These are phyloP conservation scores for Eulacestoma nigropectus DNA, from an alignment of 2,113 vertebrate species.

Conservation along the genomic window DNA sequence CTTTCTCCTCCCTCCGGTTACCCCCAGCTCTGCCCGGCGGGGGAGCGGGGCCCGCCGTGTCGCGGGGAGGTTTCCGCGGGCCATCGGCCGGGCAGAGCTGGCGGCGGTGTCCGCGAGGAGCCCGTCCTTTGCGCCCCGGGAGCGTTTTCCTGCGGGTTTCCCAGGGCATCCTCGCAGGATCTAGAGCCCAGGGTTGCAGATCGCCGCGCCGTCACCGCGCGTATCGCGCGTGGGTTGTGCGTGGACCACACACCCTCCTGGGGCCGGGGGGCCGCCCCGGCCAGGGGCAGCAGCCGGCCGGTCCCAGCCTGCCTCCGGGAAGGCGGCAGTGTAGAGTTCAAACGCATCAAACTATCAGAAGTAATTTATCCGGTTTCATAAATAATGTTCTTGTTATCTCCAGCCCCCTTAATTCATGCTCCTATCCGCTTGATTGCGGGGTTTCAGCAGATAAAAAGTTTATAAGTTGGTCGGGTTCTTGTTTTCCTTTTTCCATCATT, in stretches of 20 bases:
- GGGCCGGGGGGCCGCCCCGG: not conserved
- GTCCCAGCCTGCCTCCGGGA: conserved; percentile 7
- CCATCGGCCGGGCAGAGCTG: not conserved
- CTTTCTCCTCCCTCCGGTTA: not conserved
- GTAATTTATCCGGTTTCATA: conserved; percentile 73
- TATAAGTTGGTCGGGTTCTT: conserved; percentile 68
- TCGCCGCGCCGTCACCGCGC: not conserved
- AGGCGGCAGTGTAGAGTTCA: conserved; percentile 29
- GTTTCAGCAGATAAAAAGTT: conserved; percentile 77
- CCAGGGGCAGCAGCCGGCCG: not conserved
- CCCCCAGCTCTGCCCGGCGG: not conserved
- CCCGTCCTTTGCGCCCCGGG: not conserved
- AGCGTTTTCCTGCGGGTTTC: not conserved
- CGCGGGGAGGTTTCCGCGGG: not conserved
- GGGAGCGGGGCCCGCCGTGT: not conserved
- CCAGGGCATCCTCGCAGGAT: not conserved
- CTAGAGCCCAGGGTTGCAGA: not conserved
- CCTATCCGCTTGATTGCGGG: conserved; percentile 62
- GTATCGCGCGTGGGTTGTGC: not conserved
- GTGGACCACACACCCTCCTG: not conserved
- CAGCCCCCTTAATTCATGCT: conserved; percentile 58
- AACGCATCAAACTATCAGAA: conserved; percentile 56
- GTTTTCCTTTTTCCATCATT: conserved; percentile 79
- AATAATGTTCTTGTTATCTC: conserved; percentile 70
- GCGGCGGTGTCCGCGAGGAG: not conserved